Evolutionary conservation across 35 echinoderm and acorn worm species (phyloP), one percentile per base, ranked within the genome.

Genomic region (Ophioderma brevispina): DNA sequence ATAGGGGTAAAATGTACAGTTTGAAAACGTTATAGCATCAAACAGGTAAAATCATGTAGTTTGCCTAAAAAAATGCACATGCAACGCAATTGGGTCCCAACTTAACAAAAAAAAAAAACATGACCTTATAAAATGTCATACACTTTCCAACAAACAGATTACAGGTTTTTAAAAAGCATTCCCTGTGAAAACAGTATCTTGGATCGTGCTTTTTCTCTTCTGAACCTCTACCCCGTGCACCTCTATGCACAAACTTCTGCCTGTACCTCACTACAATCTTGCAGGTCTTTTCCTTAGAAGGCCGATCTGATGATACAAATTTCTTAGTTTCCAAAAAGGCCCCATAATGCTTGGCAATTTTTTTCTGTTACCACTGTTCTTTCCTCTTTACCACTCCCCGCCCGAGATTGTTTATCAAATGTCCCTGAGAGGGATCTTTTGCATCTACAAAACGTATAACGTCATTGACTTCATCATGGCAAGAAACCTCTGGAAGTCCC

Each of bases 281-380:
- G 15, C 86, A 81, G 13, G 86, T 25, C 30, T 76, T 55, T 38
- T 35, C 49, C n/a, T 46, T 30, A 42, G 18, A 37, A 34, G 37
- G 11, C 36, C 56, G 81, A 79, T 49, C 80, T 1, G 46, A 33
- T 19, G 28, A 25, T 37, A 25, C 36, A 84, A 93, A 97, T n/a
- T 91, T 94, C 85, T 97, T 97, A 31, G 75, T 97, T 39, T 94
- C 92, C 64, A 97, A 17, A 37, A 97, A 79, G 31, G 92, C 76
- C 33, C 95, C 95, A 84, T 78, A 97, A 37, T 97, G 92, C 82
- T 91, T 90, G n/a, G 88, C 84, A n/a, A 97, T 77, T 55, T 94
- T 39, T 78, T 84, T 78, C 37, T 97, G 95, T 30, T 94, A 17
- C 25, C 46, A 21, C n/a, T 13, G 95, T 94, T n/a, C 95, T 94